A percentile compares a stretch with the other conserved stretches of the same genome.
phyloP scores from a whole-genome alignment of 2,888 invertebrate species.

The Masnerella sp. region DNA sequence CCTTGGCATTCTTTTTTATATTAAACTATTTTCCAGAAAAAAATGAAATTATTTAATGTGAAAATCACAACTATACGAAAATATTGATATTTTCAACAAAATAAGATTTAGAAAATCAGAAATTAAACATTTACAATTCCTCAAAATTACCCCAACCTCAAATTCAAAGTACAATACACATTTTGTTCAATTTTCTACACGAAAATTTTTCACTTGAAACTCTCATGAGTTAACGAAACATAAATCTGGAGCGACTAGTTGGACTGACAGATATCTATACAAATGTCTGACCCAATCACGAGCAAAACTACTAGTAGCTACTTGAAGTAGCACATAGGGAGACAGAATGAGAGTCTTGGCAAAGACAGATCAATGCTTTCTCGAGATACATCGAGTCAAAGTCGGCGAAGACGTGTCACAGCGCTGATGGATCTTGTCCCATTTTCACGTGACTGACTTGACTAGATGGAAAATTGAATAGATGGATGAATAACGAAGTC shows the following conservation, averaged over 20 bases:
- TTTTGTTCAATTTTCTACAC: too few species aligned
- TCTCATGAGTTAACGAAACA: constrained; percentile 25
- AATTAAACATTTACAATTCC: too few species aligned
- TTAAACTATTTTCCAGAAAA: too few species aligned
- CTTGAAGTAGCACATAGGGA: constrained; percentile 29
- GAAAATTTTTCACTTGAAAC: too few species aligned
- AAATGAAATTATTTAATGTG: too few species aligned
- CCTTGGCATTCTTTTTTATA: too few species aligned
- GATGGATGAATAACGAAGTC: constrained; percentile 50
- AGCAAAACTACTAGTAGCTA: constrained; percentile 52
- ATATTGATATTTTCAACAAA: too few species aligned
- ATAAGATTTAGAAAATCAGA: too few species aligned
- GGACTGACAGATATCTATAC: constrained; percentile 35
- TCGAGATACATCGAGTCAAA: constrained; percentile 51
- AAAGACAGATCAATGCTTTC: constrained; percentile 58
- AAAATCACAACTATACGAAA: too few species aligned
- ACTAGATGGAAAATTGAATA: constrained; percentile 43
- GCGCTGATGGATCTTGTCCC: constrained; percentile 56
- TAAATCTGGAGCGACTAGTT: constrained; percentile 33
- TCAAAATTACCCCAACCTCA: too few species aligned
- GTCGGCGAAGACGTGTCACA: constrained; percentile 43
- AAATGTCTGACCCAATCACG: constrained; percentile 47
- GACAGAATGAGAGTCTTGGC: constrained; percentile 37
- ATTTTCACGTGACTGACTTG: constrained; percentile 54
- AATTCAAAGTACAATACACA: too few species aligned